A percentile compares a stretch with the other conserved stretches of the same genome.
Conservation (phyloP, 2,797 vertebrate species). For the Dendrocincla fuliginosa region DNA sequence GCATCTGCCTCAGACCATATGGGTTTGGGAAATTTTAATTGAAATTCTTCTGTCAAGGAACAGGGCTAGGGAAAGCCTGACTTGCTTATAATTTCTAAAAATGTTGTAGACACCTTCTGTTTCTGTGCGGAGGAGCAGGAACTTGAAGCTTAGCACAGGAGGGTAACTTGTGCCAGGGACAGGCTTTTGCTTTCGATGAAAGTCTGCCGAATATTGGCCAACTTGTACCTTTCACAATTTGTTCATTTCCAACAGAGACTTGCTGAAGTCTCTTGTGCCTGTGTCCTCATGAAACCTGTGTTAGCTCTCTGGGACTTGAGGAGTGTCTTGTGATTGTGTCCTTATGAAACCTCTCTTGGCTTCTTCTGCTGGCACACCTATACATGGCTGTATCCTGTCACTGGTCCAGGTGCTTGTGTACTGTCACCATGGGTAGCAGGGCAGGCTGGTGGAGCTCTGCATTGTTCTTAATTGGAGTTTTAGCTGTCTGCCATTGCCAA, state of each 20-base stretch:
- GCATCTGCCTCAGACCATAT: conserved; percentile 15
- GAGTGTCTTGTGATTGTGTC: not conserved
- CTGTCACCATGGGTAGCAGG: accelerated
- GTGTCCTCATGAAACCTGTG: conserved; percentile 29
- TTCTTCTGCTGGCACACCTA: not conserved
- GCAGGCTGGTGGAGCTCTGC: not conserved
- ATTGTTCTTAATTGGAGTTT: not conserved
- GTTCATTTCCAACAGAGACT: conserved; percentile 1
- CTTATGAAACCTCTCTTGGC: conserved; percentile 34
- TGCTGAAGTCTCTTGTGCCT: not conserved
- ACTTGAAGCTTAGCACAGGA: not conserved
- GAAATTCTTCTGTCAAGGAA: not conserved
- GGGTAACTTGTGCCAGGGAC: conserved; percentile 9
- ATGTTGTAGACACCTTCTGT: not conserved
- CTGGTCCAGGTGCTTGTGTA: not conserved
- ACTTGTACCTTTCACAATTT: not conserved
- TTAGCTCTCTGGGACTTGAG: not conserved
- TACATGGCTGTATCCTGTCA: not conserved
- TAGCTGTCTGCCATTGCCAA: not conserved
- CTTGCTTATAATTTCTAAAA: conserved; percentile 31
- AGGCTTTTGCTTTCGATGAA: conserved; percentile 60
- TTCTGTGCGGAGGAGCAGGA: not conserved
- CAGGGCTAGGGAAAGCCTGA: not conserved
- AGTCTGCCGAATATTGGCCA: conserved; percentile 35
- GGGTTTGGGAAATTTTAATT: conserved; percentile 7